Evolutionary conservation across 2,888 invertebrate species (phyloP), one percentile per base, ranked within the genome.

Genomic region (Listrodromus nycthemerus): DNA sequence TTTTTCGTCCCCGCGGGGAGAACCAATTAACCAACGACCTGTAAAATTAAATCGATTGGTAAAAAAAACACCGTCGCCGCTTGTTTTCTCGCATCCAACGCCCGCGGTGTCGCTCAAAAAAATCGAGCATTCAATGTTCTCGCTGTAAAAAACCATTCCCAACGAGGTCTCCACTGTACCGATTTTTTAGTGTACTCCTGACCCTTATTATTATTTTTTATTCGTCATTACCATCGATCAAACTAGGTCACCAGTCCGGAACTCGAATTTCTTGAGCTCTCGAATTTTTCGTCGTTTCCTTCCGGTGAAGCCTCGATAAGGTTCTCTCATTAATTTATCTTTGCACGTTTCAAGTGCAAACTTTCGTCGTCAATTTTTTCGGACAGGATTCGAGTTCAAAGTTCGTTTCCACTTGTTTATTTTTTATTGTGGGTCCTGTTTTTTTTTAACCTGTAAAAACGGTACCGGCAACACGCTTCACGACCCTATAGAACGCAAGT

Each of bases 401-500:
- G 58, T 37, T 58, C 58, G 5, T 58, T 27, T 6, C 27, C 16
- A 58, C 58, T 58, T 52, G 24, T 58, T 10, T 10, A 52, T 30
- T 27, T 61, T 30, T 30, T 61, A 30, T 61, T 61, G 27, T 58
- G 6, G 0, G 16, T 41, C 27, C 48, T 58, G 30, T n/a, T 41
- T 37, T 41, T 41, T 24, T 30, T 19, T 27, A 8, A 30, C 21
- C 24, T 19, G 2, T 63, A 78, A 82, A 66, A 67, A 55, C 55
- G 69, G 74, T 61, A 78, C 78, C 77, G 71, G 33, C 73, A 58
- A 33, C 67, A 67, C 81, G 78, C 76, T 63, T 67, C 33, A 61
- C 58, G 74, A 84, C 75, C 71, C 69, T 67, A 76, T 81, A 33
- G 41, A 24, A 55, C 65, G 73, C 71, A 55, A 74, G 86, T 84